phyloP scores from a whole-genome alignment of 1,140 invertebrate species.

The Meloidogyne chitwoodi region DNA sequence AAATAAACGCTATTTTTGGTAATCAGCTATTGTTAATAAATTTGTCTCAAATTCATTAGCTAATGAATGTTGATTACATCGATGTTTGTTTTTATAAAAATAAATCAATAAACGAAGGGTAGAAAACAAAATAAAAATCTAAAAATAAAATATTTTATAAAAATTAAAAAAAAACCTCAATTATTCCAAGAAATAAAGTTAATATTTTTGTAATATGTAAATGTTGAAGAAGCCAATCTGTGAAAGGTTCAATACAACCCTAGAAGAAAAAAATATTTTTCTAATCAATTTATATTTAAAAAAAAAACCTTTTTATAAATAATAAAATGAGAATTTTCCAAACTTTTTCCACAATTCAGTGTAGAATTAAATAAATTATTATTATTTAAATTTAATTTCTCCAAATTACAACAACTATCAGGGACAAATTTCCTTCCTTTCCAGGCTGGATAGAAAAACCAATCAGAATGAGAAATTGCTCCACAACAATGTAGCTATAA shows the following conservation, averaged over 20 bases:
- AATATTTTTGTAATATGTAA: conserved; percentile 39
- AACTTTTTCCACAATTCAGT: conserved; percentile 48
- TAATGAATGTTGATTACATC: not conserved
- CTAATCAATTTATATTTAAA: not conserved
- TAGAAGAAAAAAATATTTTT: conserved; percentile 14
- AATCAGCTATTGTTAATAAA: not conserved
- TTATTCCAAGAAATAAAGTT: conserved; percentile 37
- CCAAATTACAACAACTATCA: conserved; percentile 50
- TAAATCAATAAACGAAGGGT: conserved; percentile 2
- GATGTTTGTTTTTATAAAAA: conserved; percentile 3
- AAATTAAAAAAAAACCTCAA: conserved; percentile 42
- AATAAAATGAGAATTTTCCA: not conserved
- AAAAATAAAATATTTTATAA: not conserved
- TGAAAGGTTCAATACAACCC: conserved; percentile 50
- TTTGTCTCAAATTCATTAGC: not conserved
- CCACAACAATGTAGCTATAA: conserved; percentile 54
- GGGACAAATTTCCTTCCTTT: conserved; percentile 49
- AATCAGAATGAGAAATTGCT: conserved; percentile 46
- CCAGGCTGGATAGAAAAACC: conserved; percentile 45
- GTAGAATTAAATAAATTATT: conserved; percentile 27
- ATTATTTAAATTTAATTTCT: conserved; percentile 23
- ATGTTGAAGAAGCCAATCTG: conserved; percentile 54
- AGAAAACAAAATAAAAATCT: conserved; percentile 9
- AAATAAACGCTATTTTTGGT: too few species aligned
- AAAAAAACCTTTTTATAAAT: conserved; percentile 38